Conservation (phyloP, 2,113 vertebrate genomes). For the Columbina picui region DNA sequence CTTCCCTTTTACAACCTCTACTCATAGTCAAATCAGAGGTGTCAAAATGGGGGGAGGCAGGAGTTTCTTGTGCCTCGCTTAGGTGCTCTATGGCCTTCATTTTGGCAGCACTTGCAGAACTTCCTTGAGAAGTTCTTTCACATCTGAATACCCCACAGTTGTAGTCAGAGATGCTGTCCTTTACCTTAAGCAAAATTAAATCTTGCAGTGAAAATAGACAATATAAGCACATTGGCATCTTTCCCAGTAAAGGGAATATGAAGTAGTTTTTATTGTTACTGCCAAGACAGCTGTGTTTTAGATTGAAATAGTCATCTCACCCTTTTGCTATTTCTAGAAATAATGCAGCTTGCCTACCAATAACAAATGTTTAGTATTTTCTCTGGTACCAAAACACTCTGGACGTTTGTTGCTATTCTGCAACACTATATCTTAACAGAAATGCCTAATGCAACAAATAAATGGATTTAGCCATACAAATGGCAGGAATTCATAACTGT, state of each 20-base stretch:
- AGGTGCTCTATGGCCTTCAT: conserved; percentile 66
- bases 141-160: conserved; percentile 48
- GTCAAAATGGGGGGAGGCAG: conserved; percentile 39
- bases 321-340: conserved; percentile 52
- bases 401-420: background rate
- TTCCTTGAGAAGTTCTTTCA: conserved; percentile 50
- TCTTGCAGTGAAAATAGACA: conserved; percentile 33
- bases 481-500: background rate
- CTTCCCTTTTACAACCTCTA: conserved; percentile 35
- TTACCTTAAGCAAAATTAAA: conserved; percentile 70
- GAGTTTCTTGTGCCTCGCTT: conserved; percentile 43
- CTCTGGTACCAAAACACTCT: conserved; percentile 1
- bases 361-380: conserved; percentile 34
- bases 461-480: background rate
- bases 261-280: conserved; percentile 45
- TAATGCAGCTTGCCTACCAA: conserved; percentile 45
- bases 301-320: conserved; percentile 32
- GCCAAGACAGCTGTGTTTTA: conserved; percentile 37
- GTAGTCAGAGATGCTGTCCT: conserved; percentile 32
- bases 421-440: background rate
- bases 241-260: conserved; percentile 44
- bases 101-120: conserved; percentile 60
- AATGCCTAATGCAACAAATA: background rate
- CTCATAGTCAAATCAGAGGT: conserved; percentile 51
- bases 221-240: conserved; percentile 23